Evolutionary conservation across 1,140 invertebrate species (phyloP).

Genomic region (Drosophila carrolli): DNA sequence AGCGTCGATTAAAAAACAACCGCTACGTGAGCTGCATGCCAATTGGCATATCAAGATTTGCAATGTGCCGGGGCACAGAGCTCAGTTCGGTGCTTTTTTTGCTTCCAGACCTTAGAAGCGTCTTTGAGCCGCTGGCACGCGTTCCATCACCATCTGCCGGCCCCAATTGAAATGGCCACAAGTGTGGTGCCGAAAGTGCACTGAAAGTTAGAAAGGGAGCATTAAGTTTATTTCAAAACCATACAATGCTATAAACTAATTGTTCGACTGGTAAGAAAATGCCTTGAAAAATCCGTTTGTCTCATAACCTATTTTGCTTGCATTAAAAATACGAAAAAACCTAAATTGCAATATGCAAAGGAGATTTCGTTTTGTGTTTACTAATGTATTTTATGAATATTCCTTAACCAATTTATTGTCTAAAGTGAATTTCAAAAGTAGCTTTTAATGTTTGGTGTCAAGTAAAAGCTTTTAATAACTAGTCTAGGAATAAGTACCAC

Average conservation of each 20-base stretch:
- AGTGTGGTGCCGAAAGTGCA: slow-evolving; percentile 4
- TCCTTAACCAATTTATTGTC: no score
- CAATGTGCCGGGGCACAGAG: slow-evolving; percentile 10
- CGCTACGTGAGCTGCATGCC: slow-evolving; percentile 55
- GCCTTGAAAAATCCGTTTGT: no score
- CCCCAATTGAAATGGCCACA: slow-evolving; percentile 26
- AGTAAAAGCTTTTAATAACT: no score
- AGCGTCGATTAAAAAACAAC: slow-evolving; percentile 61
- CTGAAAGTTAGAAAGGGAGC: not conserved
- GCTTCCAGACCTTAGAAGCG: slow-evolving; percentile 48
- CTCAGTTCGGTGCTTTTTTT: not conserved
- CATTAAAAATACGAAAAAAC: no score
- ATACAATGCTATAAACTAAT: not conserved
- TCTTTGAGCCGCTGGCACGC: slow-evolving; percentile 61
- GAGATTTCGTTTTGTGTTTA: not conserved
- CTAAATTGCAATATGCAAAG: no score
- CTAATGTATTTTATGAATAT: no score
- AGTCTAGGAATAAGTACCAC: no score
- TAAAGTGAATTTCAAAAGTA: no score
- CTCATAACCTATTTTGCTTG: no score
- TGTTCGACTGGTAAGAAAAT: no score
- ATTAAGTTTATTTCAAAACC: not conserved
- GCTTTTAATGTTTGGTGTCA: no score
- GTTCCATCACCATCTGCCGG: slow-evolving; percentile 38
- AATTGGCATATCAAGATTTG: slow-evolving; percentile 45